Conservation (phyloP, 2,797 vertebrate genomes). For the Neosilurus mollespiculum region DNA sequence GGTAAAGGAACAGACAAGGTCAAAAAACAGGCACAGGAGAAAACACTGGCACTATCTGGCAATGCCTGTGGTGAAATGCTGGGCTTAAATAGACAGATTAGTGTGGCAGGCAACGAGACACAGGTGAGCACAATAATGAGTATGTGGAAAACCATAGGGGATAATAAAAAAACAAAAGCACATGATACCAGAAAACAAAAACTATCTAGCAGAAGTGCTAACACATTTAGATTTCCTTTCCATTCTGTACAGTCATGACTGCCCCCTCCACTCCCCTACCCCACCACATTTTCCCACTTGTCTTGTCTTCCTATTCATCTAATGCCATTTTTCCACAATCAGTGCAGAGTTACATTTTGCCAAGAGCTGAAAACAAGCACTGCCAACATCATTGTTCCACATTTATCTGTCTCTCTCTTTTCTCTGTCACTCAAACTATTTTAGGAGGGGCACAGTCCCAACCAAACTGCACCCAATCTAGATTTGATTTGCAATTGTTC, state of each 20-base stretch:
- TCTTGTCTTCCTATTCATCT: not conserved
- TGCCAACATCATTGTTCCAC: conserved; percentile 4
- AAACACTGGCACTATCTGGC: too few relatives aligned
- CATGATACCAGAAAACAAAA: too few relatives aligned
- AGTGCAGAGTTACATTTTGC: conserved; percentile 50
- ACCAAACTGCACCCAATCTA: conserved; percentile 53
- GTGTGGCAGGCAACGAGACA: too few relatives aligned
- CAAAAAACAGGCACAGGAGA: too few relatives aligned
- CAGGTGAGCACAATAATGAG: too few relatives aligned
- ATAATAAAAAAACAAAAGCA: too few relatives aligned
- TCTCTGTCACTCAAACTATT: conserved; percentile 15
- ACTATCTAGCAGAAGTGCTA: too few relatives aligned
- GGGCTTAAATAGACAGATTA: too few relatives aligned
- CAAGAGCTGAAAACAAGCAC: conserved; percentile 63
- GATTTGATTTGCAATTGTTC: conserved; percentile 64
- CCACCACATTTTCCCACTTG: not conserved
- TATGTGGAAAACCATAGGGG: too few relatives aligned
- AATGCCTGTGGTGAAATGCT: too few relatives aligned
- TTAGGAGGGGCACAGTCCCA: conserved; percentile 51
- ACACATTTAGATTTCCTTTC: not conserved
- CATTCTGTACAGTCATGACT: not conserved
- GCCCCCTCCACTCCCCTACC: too few relatives aligned
- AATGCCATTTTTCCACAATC: conserved; percentile 1
- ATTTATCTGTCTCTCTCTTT: conserved; percentile 40
- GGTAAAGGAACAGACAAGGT: too few relatives aligned